phyloP scores from a whole-genome alignment of 2,888 invertebrate species.

The Adelphocoris suturalis region DNA sequence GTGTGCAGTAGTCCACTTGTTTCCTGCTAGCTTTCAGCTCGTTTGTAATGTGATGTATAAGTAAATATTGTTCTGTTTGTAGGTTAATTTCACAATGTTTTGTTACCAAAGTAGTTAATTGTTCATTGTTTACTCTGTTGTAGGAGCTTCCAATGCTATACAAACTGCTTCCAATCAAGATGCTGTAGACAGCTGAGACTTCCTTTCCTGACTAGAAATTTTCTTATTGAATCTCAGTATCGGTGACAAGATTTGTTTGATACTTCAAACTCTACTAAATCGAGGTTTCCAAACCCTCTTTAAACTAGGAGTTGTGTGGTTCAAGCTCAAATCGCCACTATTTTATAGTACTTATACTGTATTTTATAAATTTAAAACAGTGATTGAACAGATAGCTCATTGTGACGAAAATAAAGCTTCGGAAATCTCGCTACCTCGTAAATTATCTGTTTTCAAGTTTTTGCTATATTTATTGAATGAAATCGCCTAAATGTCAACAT shows the following conservation, averaged over 20 bases:
- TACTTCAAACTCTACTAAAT: not conserved
- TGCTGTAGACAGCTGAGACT: conserved; percentile 4
- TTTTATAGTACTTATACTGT: too few species aligned
- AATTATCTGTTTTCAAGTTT: too few species aligned
- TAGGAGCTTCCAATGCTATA: conserved; percentile 23
- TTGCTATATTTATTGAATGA: too few species aligned
- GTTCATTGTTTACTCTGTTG: not conserved
- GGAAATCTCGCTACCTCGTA: too few species aligned
- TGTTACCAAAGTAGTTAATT: not conserved
- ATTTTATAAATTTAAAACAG: too few species aligned
- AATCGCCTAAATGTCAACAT: too few species aligned
- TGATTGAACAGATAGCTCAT: too few species aligned
- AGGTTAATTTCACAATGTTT: not conserved
- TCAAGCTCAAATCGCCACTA: too few species aligned
- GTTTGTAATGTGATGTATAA: not conserved
- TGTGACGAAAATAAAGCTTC: too few species aligned
- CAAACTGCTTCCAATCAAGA: not conserved
- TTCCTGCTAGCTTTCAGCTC: not conserved
- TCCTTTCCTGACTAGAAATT: not conserved
- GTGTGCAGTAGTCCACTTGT: not conserved
- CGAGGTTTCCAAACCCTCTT: not conserved
- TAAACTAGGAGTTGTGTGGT: not conserved
- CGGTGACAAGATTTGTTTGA: not conserved
- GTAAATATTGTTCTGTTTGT: not conserved
- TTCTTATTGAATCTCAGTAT: conserved; percentile 26